Conservation (phyloP, 2,797 vertebrate species). For the Sciurus vulgaris region DNA sequence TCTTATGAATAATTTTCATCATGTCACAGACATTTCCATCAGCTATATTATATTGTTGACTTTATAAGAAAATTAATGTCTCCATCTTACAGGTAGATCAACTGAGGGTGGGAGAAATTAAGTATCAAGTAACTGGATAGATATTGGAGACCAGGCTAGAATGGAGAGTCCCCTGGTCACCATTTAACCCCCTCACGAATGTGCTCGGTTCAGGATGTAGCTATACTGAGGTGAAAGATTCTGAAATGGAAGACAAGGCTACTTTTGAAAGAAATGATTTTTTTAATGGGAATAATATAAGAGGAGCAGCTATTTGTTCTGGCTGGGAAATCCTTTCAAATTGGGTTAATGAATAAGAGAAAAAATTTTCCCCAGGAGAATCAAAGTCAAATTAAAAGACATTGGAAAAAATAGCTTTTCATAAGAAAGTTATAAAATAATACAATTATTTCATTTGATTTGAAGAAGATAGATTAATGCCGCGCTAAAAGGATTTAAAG, state of each 20-base stretch:
- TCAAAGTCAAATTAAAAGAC: constrained; percentile 68
- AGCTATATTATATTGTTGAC: not conserved
- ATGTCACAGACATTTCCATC: not conserved
- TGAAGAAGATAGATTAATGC: constrained; percentile 52
- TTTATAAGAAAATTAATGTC: not conserved
- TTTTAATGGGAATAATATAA: not conserved
- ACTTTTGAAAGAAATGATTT: constrained; percentile 40
- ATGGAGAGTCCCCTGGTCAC: not conserved
- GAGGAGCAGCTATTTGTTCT: constrained; percentile 40
- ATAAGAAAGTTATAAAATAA: constrained; percentile 58
- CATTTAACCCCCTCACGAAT: not conserved
- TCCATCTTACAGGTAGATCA: not conserved
- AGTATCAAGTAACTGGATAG: not conserved
- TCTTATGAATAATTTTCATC: not conserved
- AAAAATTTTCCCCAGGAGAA: not conserved
- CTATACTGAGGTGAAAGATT: not conserved
- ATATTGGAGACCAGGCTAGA: not conserved
- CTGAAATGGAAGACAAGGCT: constrained; percentile 15
- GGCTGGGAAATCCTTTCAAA: not conserved
- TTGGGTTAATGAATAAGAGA: constrained; percentile 42
- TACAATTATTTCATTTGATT: constrained; percentile 62
- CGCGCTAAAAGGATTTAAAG: constrained; percentile 27
- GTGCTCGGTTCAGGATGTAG: not conserved
- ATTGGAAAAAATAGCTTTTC: constrained; percentile 46
- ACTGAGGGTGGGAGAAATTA: not conserved